A percentile compares a stretch with the other conserved stretches of the same genome.
Evolutionary conservation across 2,797 vertebrate species (phyloP).

Genomic region (Hemitrygon akajei): DNA sequence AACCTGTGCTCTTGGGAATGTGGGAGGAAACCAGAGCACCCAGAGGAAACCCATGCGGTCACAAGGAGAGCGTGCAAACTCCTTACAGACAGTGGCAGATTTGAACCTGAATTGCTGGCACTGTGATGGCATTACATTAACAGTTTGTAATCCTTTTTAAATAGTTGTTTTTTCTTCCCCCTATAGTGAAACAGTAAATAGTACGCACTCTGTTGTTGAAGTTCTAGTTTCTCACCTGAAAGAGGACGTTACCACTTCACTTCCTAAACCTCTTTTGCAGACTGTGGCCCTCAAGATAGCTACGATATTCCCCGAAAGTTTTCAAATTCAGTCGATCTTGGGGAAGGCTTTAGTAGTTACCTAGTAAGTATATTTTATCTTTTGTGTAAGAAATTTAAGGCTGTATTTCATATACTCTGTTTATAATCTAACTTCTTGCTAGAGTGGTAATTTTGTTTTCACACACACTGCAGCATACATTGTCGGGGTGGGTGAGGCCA

Average conservation of each 20-base stretch:
- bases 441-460: background rate
- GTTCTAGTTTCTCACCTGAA: background rate
- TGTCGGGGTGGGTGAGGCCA: background rate
- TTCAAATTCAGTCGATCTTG: constrained; percentile 81
- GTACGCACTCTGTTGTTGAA: background rate
- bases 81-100: too few species aligned
- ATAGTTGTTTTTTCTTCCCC: too few species aligned
- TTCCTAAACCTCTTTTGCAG: constrained; percentile 56
- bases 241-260: background rate
- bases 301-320: constrained; percentile 93
- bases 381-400: background rate
- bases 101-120: too few species aligned
- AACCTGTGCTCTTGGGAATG: too few species aligned
- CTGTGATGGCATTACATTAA: too few species aligned
- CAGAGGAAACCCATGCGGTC: too few species aligned
- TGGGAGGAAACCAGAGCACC: too few species aligned
- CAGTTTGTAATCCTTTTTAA: too few species aligned
- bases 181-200: background rate
- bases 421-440: background rate
- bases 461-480: background rate
- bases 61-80: too few species aligned
- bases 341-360: constrained; percentile 86
- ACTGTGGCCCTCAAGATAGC: constrained; percentile 92
- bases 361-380: constrained; percentile 74
- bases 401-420: background rate